Percentiles rank a stretch among this genome's conserved stretches.
These are phyloP conservation scores for Venustaconcha ellipsiformis DNA, from an alignment of 1,140 invertebrate genomes.

Conservation along the genomic window DNA sequence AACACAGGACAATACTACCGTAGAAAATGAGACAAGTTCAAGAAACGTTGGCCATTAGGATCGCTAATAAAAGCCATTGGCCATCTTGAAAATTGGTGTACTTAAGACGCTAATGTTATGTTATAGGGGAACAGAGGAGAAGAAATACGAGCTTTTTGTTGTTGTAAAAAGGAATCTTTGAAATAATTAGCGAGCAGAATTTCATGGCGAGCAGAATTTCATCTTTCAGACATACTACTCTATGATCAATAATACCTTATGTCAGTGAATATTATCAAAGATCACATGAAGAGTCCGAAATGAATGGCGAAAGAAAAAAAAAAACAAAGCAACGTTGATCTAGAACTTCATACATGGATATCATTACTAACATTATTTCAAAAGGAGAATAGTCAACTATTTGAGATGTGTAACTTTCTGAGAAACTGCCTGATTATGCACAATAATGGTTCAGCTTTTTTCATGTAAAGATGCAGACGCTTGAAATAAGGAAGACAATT, in stretches of 20 bases:
- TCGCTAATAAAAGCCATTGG: conserved; percentile 12
- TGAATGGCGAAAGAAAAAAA: conserved; percentile 28
- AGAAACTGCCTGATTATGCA: conserved; percentile 16
- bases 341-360: conserved; percentile 7
- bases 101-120: neutral
- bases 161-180: conserved; percentile 25
- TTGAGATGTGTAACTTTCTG: conserved; percentile 17
- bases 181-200: conserved; percentile 28
- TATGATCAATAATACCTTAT: conserved; percentile 24
- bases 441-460: conserved; percentile 51
- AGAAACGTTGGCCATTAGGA: conserved; percentile 17
- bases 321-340: conserved; percentile 18
- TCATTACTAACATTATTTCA: conserved; percentile 19
- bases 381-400: conserved; percentile 19
- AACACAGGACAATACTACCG: conserved; percentile 11
- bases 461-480: conserved; percentile 62
- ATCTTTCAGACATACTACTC: conserved; percentile 17
- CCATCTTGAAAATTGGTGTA: conserved; percentile 16
- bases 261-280: conserved; percentile 21
- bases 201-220: conserved; percentile 10
- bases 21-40: neutral
- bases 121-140: too few species aligned
- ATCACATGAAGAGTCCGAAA: conserved; percentile 17
- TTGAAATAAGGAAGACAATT: conserved; percentile 60
- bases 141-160: conserved; percentile 14